Conservation (phyloP, 2,797 vertebrate species). For the Bovichtus variegatus region DNA sequence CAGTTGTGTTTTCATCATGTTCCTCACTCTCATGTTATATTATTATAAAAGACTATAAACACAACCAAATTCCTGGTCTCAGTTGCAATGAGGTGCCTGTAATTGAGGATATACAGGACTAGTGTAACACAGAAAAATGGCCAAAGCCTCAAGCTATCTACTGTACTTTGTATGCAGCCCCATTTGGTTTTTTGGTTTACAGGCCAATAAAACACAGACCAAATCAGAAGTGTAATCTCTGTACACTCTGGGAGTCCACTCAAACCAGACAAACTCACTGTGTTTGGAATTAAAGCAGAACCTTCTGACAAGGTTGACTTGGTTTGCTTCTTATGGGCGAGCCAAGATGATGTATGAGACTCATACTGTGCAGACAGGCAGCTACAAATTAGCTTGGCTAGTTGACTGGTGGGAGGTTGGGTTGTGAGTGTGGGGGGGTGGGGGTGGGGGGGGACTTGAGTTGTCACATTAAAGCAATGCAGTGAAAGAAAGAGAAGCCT, state of each 20-base stretch:
- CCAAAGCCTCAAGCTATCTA: background rate
- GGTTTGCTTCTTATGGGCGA: slow-evolving; percentile 52
- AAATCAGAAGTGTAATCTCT: slow-evolving; percentile 55
- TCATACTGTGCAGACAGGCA: slow-evolving; percentile 83
- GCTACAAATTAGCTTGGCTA: slow-evolving; percentile 86
- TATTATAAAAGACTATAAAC: background rate
- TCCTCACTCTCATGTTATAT: too few relatives aligned
- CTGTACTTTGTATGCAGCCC: background rate
- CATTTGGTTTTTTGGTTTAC: slow-evolving; percentile 23
- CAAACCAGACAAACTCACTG: slow-evolving; percentile 48
- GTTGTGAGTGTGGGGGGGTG: background rate
- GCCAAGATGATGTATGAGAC: slow-evolving; percentile 85
- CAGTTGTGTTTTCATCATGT: too few relatives aligned
- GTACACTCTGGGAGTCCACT: slow-evolving; percentile 52
- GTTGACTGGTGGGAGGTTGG: slow-evolving; percentile 76
- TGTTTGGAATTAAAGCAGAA: slow-evolving; percentile 63
- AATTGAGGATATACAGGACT: background rate
- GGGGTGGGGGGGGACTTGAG: slow-evolving; percentile 28
- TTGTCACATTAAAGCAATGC: slow-evolving; percentile 60
- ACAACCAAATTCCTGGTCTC: background rate
- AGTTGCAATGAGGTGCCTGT: background rate
- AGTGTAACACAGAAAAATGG: background rate
- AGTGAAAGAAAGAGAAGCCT: slow-evolving; percentile 59
- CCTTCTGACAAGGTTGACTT: slow-evolving; percentile 72
- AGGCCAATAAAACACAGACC: slow-evolving; percentile 5